These are phyloP conservation scores for Copidosoma aretas DNA, from an alignment of 2,888 invertebrate genomes.

Conservation along the genomic window DNA sequence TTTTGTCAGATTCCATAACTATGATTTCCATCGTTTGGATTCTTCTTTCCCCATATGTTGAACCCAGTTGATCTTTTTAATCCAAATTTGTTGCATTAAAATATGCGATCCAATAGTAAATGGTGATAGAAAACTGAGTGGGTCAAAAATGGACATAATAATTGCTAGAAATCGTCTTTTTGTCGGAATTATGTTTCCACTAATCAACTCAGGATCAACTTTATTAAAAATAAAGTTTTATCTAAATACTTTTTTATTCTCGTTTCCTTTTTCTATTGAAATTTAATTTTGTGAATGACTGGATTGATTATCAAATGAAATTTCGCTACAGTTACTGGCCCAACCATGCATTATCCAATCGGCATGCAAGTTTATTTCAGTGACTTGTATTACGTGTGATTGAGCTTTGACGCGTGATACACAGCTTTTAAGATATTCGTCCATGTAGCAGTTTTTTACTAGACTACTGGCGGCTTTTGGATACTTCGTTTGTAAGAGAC, in stretches of 20 bases:
- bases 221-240: not conserved
- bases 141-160: slow-evolving; percentile 1
- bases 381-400: slow-evolving; percentile 27
- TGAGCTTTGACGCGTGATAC: no score
- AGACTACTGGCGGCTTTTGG: not conserved
- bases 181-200: not conserved
- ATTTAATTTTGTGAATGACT: not conserved
- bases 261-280: not conserved
- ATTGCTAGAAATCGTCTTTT: not conserved
- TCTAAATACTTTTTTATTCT: not conserved
- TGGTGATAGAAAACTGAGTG: not conserved
- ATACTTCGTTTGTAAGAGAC: not conserved
- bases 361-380: slow-evolving; percentile 44
- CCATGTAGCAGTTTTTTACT: slow-evolving; percentile 4
- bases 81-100: slow-evolving; percentile 44
- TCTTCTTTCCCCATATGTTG: slow-evolving; percentile 26
- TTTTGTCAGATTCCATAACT: slow-evolving; percentile 36
- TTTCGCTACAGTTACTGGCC: no score
- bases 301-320: no score
- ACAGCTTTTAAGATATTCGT: not conserved
- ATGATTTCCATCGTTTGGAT: slow-evolving; percentile 36
- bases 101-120: slow-evolving; percentile 42
- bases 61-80: slow-evolving; percentile 38
- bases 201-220: not conserved
- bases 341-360: slow-evolving; percentile 41